Evolutionary conservation across 2,888 invertebrate genomes (phyloP), one percentile per base, ranked within the genome.

Genomic region (Parnassius glacialis): DNA sequence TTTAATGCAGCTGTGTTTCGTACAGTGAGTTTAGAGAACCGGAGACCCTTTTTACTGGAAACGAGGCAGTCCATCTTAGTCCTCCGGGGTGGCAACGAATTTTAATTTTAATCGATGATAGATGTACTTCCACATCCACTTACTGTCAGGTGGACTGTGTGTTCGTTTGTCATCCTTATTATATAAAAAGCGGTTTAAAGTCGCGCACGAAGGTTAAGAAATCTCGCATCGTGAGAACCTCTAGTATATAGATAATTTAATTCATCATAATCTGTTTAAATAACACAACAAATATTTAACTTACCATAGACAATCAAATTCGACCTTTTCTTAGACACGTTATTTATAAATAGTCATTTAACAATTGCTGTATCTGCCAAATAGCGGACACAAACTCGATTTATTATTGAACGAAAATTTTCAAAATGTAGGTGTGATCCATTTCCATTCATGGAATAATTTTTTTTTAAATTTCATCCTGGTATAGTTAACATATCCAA

Each of bases 291-390:
- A 78, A 87, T 89, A 90, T 90, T 89, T 85, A 90, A 90, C 90
- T 88, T 84, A 86, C 87, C 86, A 84, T 80, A 84, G 79, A 87
- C 87, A 90, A 91, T 90, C 90, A 90, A 87, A 90, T 88, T 76
- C 89, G 88, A 91, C 91, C 90, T 91, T 91, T 90, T 84, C 85
- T 81, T 76, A 88, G 85, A 88, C 88, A 90, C 88, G 88, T 88
- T 89, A 84, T 85, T 89, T 89, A 88, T 90, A 89, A 87, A 90
- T 87, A 88, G 89, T 89, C 87, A 83, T 89, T 87, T 87, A 84
- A 87, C 83, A 84, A 83, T 85, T 71, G 47, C 83, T 78, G 83
- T 86, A 85, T 86, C 90, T 87, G 85, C 86, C 81, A 89, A 90
- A 90, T 90, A 89, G 88, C 87, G 87, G 87, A 90, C 88, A 87